These are phyloP conservation scores for Himalopsyche phryganea DNA, from an alignment of 1,140 invertebrate species.

Conservation along the genomic window DNA sequence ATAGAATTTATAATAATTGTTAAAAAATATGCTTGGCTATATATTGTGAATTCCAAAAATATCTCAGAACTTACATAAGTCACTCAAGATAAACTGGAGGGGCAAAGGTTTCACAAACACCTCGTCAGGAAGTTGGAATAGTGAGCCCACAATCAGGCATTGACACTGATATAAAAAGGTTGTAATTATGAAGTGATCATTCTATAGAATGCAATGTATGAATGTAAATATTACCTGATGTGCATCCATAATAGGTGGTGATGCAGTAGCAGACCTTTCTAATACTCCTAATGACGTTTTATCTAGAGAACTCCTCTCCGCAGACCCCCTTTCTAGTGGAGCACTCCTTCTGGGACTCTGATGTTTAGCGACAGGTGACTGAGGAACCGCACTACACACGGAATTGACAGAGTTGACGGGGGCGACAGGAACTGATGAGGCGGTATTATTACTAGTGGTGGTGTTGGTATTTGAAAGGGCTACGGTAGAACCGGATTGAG, in stretches of 20 bases:
- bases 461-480: conserved; percentile 42
- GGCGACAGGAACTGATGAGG: conserved; percentile 39
- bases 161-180: too few relatives aligned
- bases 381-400: conserved; percentile 37
- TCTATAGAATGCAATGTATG: too few relatives aligned
- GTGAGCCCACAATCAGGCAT: too few relatives aligned
- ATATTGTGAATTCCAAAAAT: too few relatives aligned
- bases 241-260: conserved; percentile 1
- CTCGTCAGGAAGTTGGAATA: too few relatives aligned
- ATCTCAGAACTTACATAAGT: too few relatives aligned
- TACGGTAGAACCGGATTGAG: conserved; percentile 38
- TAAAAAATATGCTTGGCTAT: too few relatives aligned
- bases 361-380: conserved; percentile 12
- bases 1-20: too few relatives aligned
- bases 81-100: too few relatives aligned
- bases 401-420: conserved; percentile 45
- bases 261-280: conserved; percentile 2
- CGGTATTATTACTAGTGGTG: conserved; percentile 46
- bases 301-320: conserved; percentile 12
- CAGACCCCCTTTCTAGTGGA: conserved; percentile 6
- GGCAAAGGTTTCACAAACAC: too few relatives aligned
- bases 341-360: background rate
- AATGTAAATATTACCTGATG: background rate
- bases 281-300: conserved; percentile 13
- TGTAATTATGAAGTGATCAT: too few relatives aligned